Evolutionary conservation across 2,888 invertebrate species (phyloP), one percentile per base, ranked within the genome.

Genomic region (Drosophila antonietae): DNA sequence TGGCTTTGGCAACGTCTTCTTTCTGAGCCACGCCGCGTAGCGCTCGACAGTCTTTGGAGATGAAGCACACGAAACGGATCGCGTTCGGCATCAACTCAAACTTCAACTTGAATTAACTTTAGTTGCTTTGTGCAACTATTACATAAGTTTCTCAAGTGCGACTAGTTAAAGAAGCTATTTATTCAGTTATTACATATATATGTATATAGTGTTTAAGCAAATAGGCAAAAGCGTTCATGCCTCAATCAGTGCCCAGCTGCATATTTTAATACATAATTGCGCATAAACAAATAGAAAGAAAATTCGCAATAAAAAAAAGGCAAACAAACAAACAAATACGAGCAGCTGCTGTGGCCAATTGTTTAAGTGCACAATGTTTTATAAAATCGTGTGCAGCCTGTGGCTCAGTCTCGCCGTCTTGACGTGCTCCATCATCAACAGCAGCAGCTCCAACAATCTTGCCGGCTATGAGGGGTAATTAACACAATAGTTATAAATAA

Each of bases 31-130:
- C 85, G 83, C 70, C 83, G 84, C 72, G 70, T 82, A 64, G 72
- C 67, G 74, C 67, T 77, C 81, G 79, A 90, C 90, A 92, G 92
- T 92, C 92, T 88, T 86, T 83, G 89, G 91, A 89, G 91, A 89
- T 91, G 83, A 78, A 87, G 67, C 88, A 74, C 78, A 84, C 80
- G 92, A 84, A 88, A 81, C 89, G 87, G 75, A 77, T 68, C 46
- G 47, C 57, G 61, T 52, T 62, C 58, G 23, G 39, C 23, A 39
- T 37, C 53, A 28, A 23, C 9, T 51, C 4, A 18, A 51, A 18
- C 12, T 8, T 33, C 33, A 63, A 37, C 43, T 57, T 59, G 39
- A 23, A 31, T 20, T 58, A 52, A 52, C 37, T 75, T 55, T 47
- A 37, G 57, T 56, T 49, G 18, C 56, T 46, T 44, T 56, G 52